Conservation (phyloP, 2,797 vertebrate genomes). For the Acanthiza pusilla region DNA sequence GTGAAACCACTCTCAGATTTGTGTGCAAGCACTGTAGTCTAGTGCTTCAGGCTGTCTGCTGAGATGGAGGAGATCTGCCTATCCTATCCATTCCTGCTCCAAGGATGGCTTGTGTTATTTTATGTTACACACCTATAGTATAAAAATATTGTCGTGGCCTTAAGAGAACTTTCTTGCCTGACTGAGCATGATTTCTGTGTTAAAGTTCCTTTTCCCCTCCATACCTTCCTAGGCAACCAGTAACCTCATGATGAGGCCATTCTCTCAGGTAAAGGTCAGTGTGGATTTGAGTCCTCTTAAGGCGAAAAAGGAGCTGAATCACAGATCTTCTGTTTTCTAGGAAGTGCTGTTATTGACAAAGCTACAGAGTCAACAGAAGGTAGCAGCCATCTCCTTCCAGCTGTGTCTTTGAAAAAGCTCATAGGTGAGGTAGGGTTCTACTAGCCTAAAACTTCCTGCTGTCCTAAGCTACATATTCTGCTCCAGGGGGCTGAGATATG, state of each 20-base stretch:
- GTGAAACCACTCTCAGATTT: neutral
- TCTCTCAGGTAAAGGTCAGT: neutral
- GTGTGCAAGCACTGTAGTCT: neutral
- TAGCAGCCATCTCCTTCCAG: neutral
- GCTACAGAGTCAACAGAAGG: neutral
- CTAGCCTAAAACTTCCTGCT: neutral
- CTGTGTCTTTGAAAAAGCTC: neutral
- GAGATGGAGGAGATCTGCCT: neutral
- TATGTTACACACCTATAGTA: neutral
- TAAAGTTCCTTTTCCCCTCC: neutral
- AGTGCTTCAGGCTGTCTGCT: constrained; percentile 24
- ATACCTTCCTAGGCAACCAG: neutral
- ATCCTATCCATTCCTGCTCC: neutral
- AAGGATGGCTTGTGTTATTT: neutral
- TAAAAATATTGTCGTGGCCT: neutral
- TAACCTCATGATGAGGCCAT: neutral
- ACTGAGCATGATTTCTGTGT: neutral
- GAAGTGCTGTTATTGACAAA: neutral
- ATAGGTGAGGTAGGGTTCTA: neutral
- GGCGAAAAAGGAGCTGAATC: neutral
- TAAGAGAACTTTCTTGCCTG: neutral
- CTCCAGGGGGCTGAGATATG: neutral
- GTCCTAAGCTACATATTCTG: neutral
- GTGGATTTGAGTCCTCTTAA: neutral
- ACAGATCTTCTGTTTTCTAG: neutral